These are phyloP conservation scores for Pollenia griseotomentosa DNA, from an alignment of 2,888 invertebrate genomes.

Conservation along the genomic window DNA sequence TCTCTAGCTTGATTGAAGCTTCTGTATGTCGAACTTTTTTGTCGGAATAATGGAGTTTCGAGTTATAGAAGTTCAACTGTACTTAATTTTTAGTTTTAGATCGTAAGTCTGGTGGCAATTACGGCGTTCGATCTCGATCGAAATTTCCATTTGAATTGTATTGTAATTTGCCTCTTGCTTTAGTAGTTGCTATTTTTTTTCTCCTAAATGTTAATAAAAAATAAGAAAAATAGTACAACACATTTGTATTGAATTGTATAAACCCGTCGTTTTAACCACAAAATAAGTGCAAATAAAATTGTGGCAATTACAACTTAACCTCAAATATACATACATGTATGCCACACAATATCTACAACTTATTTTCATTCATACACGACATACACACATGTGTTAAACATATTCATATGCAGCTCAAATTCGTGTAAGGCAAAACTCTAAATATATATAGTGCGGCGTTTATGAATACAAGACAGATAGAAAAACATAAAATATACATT, in stretches of 20 bases:
- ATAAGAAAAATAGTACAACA: not conserved
- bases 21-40: too few relatives aligned
- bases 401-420: slow-evolving; percentile 42
- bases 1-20: too few relatives aligned
- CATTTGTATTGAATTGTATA: slow-evolving; percentile 66
- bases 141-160: too few relatives aligned
- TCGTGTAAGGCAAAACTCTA: slow-evolving; percentile 33
- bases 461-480: slow-evolving; percentile 41
- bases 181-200: not conserved
- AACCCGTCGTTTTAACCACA: slow-evolving; percentile 71
- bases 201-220: slow-evolving; percentile 21
- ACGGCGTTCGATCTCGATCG: too few relatives aligned
- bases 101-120: too few relatives aligned
- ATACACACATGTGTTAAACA: slow-evolving; percentile 58
- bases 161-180: not conserved
- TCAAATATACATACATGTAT: slow-evolving; percentile 49
- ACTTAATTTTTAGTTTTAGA: too few relatives aligned
- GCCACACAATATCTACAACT: slow-evolving; percentile 66
- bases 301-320: slow-evolving; percentile 74
- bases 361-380: slow-evolving; percentile 47
- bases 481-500: slow-evolving; percentile 49
- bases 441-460: slow-evolving; percentile 51
- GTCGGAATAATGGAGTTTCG: too few relatives aligned
- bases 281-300: slow-evolving; percentile 73
- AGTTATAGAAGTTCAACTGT: too few relatives aligned